phyloP scores from a whole-genome alignment of 1,140 invertebrate species.

The Drosophila triauraria region DNA sequence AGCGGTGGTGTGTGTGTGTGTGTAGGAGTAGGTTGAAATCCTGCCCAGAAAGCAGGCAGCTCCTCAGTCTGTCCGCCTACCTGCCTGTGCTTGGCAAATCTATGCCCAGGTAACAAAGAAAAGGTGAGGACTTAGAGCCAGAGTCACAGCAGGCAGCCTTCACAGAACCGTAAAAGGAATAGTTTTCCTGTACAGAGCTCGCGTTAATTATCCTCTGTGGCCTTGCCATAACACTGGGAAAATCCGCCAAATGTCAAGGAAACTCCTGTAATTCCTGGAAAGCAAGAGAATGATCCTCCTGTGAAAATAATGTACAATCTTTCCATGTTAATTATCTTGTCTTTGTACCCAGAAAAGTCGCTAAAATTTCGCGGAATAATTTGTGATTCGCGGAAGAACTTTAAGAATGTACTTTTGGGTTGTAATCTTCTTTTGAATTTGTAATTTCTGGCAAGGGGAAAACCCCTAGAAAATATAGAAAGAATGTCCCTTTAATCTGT shows the following conservation, averaged over 20 bases:
- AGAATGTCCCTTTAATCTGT: background rate
- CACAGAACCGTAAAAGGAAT: background rate
- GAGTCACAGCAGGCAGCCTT: slow-evolving; percentile 31
- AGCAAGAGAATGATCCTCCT: background rate
- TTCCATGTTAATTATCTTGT: background rate
- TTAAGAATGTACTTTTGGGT: no score
- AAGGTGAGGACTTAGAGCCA: slow-evolving; percentile 13
- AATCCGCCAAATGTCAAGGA: slow-evolving; percentile 27
- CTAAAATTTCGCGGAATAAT: slow-evolving; percentile 1
- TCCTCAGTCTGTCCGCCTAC: slow-evolving; percentile 3
- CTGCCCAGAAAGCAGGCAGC: slow-evolving; percentile 2
- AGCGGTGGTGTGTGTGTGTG: slow-evolving; percentile 11
- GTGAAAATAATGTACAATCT: no score
- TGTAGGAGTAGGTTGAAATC: slow-evolving; percentile 10
- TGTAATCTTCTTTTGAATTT: background rate
- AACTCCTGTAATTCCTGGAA: slow-evolving; percentile 20
- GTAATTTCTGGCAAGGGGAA: no score
- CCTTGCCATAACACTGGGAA: slow-evolving; percentile 19
- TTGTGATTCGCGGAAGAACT: background rate
- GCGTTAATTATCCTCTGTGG: slow-evolving; percentile 11
- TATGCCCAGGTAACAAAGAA: slow-evolving; percentile 17
- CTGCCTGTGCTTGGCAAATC: slow-evolving; percentile 6
- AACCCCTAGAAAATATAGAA: no score
- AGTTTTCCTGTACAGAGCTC: background rate
- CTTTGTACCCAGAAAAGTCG: background rate